Base-by-base conservation (phyloP, 2,113 vertebrate species). In the Aphyosemion australe region DNA sequence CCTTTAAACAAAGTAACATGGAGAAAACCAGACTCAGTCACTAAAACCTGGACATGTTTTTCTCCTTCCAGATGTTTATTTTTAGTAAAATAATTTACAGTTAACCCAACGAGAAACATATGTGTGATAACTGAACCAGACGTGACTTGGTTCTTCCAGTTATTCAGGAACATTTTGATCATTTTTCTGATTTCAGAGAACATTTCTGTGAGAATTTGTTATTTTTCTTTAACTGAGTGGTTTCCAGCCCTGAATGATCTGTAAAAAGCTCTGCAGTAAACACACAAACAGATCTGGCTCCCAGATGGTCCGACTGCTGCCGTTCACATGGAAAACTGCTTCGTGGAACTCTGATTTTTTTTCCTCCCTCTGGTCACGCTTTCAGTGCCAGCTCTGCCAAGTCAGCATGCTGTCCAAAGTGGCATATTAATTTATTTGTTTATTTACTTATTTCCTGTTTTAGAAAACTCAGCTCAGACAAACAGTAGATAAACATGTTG, bases 201-300 rank as follows among this genome's bases (percentile, higher is more conserved):
- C 8, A 26, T 26, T 45, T 43, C 41, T 39, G 15, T 60, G 41
- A 72, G 50, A 64, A 4, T 10, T 0, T 4, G 20, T 31, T 12
- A 46, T 32, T 58, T 74, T 47, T 69, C 52, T 65, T 20, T 20
- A 49, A 48, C 4, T 6, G 61, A 64, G 54, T 61, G 1, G 21
- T 49, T 50, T 54, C 32, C 19, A 37, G 64, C 71, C n/a, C 11
- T 52, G 68, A 52, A 58, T 14, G 60, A 49, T 58, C 65, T 42
- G 61, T 62, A 12, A 80, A 75, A 62, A 18, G 15, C 57, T 54
- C 12, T 51, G 77, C 48, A 74, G 77, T 63, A 69, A 83, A 79
- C 66, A 76, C 61, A 69, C 66, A 61, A 75, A 70, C 75, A 48
- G 37, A 46, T 76, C 80, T 84, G 80, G 62, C 53, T 76, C 26